phyloP scores from a whole-genome alignment of 92 coral and sea anemone genomes.

The Zoanthus solanderi region DNA sequence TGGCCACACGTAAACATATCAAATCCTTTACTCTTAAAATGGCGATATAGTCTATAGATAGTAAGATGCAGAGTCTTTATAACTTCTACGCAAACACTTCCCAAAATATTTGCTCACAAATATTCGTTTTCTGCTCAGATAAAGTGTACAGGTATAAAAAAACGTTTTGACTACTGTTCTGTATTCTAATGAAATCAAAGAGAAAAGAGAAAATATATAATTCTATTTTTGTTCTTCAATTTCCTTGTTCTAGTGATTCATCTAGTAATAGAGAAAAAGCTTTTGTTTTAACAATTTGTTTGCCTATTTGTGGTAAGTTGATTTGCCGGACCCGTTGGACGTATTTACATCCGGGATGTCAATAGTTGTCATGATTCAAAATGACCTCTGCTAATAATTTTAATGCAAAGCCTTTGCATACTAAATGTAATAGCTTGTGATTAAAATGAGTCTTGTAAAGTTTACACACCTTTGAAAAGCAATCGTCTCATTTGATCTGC shows the following conservation, averaged over 20 bases:
- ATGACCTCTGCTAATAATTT: conserved; percentile 66
- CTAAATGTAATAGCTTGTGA: conserved; percentile 83
- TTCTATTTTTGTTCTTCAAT: conserved; percentile 35
- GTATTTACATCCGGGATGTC: conserved; percentile 69
- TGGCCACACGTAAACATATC: conserved; percentile 62
- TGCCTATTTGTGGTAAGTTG: conserved; percentile 69
- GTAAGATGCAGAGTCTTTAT: conserved; percentile 48
- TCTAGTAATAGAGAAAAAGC: conserved; percentile 47
- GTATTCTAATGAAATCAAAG: conserved; percentile 4
- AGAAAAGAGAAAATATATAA: background rate
- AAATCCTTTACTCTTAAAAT: conserved; percentile 60
- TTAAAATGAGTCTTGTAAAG: conserved; percentile 67
- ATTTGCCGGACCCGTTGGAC: conserved; percentile 68
- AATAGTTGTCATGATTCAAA: conserved; percentile 59
- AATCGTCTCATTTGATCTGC: conserved; percentile 84
- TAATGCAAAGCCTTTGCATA: conserved; percentile 80
- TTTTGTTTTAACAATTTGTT: conserved; percentile 71
- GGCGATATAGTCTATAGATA: conserved; percentile 67
- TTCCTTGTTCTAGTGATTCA: conserved; percentile 42
- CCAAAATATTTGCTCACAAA: conserved; percentile 72
- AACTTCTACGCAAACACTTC: conserved; percentile 70
- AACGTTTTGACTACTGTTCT: background rate
- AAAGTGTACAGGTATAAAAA: background rate
- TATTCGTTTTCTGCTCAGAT: conserved; percentile 48
- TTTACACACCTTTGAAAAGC: conserved; percentile 92